These are phyloP conservation scores for Sinohyriopsis cumingii DNA, from an alignment of 2,888 invertebrate species.

Conservation along the genomic window DNA sequence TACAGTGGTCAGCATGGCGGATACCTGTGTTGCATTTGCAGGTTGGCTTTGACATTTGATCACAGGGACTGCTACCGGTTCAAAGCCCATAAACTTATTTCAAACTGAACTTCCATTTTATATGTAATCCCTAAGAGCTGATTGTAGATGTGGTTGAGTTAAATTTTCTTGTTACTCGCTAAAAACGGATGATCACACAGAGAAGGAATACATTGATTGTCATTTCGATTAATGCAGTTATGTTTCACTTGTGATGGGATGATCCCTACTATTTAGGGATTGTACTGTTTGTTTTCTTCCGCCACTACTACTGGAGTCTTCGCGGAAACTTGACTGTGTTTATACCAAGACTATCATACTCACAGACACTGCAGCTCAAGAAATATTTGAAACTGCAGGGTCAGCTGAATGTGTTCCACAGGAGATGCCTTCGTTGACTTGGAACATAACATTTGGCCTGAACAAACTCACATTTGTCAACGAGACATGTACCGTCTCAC, in stretches of 20 bases:
- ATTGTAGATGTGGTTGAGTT: background rate
- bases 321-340: background rate
- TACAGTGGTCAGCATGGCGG: too few relatives aligned
- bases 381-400: background rate
- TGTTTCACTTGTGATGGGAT: constrained; percentile 3
- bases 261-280: constrained; percentile 10
- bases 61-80: constrained; percentile 2
- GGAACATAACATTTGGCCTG: background rate
- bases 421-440: too few relatives aligned
- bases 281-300: constrained; percentile 6
- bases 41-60: constrained; percentile 7
- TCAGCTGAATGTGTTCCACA: too few relatives aligned
- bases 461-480: background rate
- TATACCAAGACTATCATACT: background rate
- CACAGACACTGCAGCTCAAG: background rate
- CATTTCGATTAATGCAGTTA: background rate
- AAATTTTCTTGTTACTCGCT: constrained; percentile 5
- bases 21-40: constrained; percentile 2
- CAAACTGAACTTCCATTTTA: too few relatives aligned
- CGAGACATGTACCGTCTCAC: constrained; percentile 1
- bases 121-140: too few relatives aligned
- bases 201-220: constrained; percentile 1
- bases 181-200: background rate
- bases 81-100: background rate
- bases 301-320: constrained; percentile 1